Evolutionary conservation across 2,888 invertebrate species (phyloP).

Genomic region (Tanaodytes sp.): DNA sequence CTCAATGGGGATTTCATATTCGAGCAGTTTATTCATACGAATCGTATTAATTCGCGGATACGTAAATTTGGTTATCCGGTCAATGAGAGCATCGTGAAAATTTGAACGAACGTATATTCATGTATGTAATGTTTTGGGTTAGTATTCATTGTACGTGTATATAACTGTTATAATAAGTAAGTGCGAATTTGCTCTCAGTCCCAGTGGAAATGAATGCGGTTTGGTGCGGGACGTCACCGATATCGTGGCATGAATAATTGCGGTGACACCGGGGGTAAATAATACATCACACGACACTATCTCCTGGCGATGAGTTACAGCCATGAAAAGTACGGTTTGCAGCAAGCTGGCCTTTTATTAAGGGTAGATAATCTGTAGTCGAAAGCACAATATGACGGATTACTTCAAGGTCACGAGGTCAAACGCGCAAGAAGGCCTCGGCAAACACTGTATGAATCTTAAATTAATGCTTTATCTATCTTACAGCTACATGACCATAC

Average conservation of each 20-base stretch:
- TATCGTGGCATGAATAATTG: constrained; percentile 71
- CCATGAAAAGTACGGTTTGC: constrained; percentile 53
- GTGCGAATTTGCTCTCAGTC: constrained; percentile 66
- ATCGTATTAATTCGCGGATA: constrained; percentile 19
- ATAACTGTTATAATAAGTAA: constrained; percentile 63
- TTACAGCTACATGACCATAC: too few relatives aligned
- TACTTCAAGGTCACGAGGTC: constrained; percentile 51
- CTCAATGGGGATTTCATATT: too few relatives aligned
- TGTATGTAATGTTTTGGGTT: too few relatives aligned
- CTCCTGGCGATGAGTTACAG: constrained; percentile 67
- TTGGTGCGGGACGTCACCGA: constrained; percentile 57
- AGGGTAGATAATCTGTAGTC: constrained; percentile 71
- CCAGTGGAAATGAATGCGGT: constrained; percentile 61
- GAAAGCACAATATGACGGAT: constrained; percentile 64
- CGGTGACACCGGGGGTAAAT: constrained; percentile 65
- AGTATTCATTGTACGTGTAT: too few relatives aligned
- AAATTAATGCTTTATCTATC: background rate
- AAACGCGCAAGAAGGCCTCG: constrained; percentile 30
- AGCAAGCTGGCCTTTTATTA: constrained; percentile 58
- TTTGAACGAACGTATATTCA: too few relatives aligned
- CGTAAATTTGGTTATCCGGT: constrained; percentile 43
- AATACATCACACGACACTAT: constrained; percentile 69
- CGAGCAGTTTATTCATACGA: constrained; percentile 23
- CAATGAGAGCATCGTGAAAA: constrained; percentile 35
- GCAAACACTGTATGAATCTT: too few relatives aligned